Evolutionary conservation across 2,797 vertebrate genomes (phyloP), one percentile per base, ranked within the genome.

Genomic region (Nasua narica): DNA sequence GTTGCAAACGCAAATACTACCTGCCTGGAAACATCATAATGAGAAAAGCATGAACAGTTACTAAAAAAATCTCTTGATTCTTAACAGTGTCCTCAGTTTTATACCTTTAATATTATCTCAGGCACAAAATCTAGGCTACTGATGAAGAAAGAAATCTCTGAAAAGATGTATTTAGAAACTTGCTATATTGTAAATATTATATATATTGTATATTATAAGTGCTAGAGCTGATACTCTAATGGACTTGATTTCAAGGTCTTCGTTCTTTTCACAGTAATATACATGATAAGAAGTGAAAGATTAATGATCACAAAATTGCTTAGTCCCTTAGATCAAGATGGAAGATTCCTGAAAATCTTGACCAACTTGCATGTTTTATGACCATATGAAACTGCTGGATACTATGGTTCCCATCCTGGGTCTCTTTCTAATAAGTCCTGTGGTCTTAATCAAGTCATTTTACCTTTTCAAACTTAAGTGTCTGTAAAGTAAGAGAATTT

Each of bases 21-120:
- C 25, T 54, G 6, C 32, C 13, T 62, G 11, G 9, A 50, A 52
- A 46, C 2, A 50, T 11, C n/a, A 32, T 9, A 48, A 8, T 54
- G 21, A 5, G 35, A 14, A 58, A 81, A 70, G 23, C 77, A 79
- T 70, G 23, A 65, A 4, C 29, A 79, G 14, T 25, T 82, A 58
- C 43, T 87, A 43, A 69, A 85, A 85, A 58, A 92, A 52, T 32
- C 25, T 78, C 43, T 19, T 43, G n/a, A 84, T 95, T 88, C 70
- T 58, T 69, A 46, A 77, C 5, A 89, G 2, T 21, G 7, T 14
- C 46, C n/a, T 76, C 40, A 69, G 65, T 2, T 27, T 32, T 56
- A 50, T 27, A 25, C 15, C 25, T 89, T 54, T 94, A 40, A 62
- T 84, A 76, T 81, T 50, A 29, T 78, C 10, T 40, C 52, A 94